phyloP scores from a whole-genome alignment of 64 coral and sea anemone species.

The Montipora efflorescens region DNA sequence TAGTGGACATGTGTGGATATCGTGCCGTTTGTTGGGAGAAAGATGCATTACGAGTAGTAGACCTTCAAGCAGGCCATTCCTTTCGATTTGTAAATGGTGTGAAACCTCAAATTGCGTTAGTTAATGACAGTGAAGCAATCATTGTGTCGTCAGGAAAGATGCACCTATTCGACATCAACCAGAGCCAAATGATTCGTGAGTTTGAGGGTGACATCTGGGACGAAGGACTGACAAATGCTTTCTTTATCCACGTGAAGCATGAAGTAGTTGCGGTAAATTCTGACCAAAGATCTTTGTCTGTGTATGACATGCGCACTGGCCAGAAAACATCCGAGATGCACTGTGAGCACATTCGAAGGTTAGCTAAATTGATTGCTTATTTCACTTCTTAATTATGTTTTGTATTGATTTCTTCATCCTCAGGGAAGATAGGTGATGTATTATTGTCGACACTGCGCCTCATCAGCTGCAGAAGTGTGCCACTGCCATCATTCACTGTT shows the following conservation, averaged over 20 bases:
- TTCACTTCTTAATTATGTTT: not conserved
- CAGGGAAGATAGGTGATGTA: too few relatives aligned
- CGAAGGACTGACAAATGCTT: slow-evolving; percentile 14
- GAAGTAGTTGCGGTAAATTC: slow-evolving; percentile 53
- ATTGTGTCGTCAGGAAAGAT: slow-evolving; percentile 56
- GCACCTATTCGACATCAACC: slow-evolving; percentile 59
- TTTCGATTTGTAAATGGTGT: slow-evolving; percentile 66
- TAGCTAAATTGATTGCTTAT: not conserved
- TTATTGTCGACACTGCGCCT: too few relatives aligned
- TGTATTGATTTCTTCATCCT: not conserved
- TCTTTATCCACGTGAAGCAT: slow-evolving; percentile 46
- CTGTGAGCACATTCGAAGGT: slow-evolving; percentile 25
- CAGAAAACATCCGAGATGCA: slow-evolving; percentile 43
- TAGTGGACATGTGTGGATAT: slow-evolving; percentile 28
- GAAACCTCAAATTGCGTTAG: slow-evolving; percentile 68
- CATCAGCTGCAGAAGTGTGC: too few relatives aligned
- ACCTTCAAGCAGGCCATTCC: slow-evolving; percentile 50
- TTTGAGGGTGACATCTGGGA: slow-evolving; percentile 63
- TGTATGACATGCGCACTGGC: slow-evolving; percentile 76
- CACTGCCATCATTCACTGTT: too few relatives aligned
- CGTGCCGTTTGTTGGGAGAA: slow-evolving; percentile 56
- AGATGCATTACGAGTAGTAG: slow-evolving; percentile 31
- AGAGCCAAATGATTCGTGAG: slow-evolving; percentile 43
- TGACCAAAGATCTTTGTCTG: slow-evolving; percentile 32
- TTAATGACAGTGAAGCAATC: slow-evolving; percentile 51